phyloP scores from a whole-genome alignment of 2,888 invertebrate species.

The Crioceris asparagi region DNA sequence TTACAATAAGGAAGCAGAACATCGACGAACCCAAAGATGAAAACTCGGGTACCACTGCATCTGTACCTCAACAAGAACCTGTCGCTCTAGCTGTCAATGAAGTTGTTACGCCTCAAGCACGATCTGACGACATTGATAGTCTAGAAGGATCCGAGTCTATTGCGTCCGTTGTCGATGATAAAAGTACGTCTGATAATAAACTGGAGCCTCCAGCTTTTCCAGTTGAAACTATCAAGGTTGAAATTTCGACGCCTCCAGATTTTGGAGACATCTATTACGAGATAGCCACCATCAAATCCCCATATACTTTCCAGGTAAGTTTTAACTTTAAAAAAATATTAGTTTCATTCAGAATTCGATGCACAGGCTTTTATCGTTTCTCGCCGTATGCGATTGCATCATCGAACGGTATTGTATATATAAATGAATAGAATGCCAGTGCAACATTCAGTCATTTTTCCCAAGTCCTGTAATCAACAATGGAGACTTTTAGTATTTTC shows the following conservation, averaged over 20 bases:
- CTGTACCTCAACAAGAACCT: slow-evolving; percentile 16
- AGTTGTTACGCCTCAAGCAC: slow-evolving; percentile 35
- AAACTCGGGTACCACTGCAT: slow-evolving; percentile 24
- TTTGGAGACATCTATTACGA: slow-evolving; percentile 79
- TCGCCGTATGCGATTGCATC: too few relatives aligned
- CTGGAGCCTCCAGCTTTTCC: slow-evolving; percentile 49
- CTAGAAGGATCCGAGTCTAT: slow-evolving; percentile 65
- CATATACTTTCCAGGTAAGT: slow-evolving; percentile 85
- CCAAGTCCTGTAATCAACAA: too few relatives aligned
- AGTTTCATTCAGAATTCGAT: too few relatives aligned
- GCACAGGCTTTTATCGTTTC: too few relatives aligned
- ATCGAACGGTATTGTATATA: too few relatives aligned
- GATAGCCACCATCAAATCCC: slow-evolving; percentile 82
- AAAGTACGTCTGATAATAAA: slow-evolving; percentile 52
- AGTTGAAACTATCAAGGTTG: slow-evolving; percentile 75
- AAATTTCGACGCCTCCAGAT: slow-evolving; percentile 79
- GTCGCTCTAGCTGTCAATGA: slow-evolving; percentile 43
- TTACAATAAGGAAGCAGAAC: slow-evolving; percentile 61
- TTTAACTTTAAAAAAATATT: too few relatives aligned
- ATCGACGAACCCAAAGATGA: slow-evolving; percentile 42
- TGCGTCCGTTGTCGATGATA: slow-evolving; percentile 48
- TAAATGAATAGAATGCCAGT: too few relatives aligned
- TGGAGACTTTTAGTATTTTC: too few relatives aligned
- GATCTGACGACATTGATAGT: slow-evolving; percentile 47
- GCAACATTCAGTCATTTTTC: too few relatives aligned